Conservation (phyloP, 2,888 invertebrate genomes). For the Nectonema munidae region DNA sequence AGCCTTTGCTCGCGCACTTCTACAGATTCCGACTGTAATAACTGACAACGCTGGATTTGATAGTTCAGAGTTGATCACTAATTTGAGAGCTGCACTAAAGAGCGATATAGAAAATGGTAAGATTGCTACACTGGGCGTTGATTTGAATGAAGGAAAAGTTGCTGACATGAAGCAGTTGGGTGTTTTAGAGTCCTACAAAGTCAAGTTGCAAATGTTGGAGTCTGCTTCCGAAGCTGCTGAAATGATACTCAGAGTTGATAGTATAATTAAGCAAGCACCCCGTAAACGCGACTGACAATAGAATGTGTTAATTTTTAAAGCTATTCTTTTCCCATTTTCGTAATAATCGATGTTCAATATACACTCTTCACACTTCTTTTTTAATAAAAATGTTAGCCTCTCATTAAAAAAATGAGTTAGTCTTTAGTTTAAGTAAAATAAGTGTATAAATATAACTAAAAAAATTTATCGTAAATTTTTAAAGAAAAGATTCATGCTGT, state of each 20-base stretch:
- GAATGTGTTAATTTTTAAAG: conserved; percentile 32
- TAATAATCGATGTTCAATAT: too few species aligned
- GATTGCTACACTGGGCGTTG: too few species aligned
- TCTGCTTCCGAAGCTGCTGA: conserved; percentile 88
- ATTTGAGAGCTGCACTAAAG: conserved; percentile 57
- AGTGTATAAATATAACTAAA: too few species aligned
- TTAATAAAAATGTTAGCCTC: too few species aligned
- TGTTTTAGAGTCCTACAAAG: conserved; percentile 77
- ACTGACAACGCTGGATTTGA: conserved; percentile 97
- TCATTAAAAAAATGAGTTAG: too few species aligned
- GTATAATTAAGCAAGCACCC: conserved; percentile 56
- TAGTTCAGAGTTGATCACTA: conserved; percentile 65
- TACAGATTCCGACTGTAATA: conserved; percentile 50
- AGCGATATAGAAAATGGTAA: too few species aligned
- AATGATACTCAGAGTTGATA: conserved; percentile 88
- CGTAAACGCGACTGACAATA: conserved; percentile 46
- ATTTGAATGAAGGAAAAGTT: conserved; percentile 54
- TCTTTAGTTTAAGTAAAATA: too few species aligned
- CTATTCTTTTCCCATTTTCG: too few species aligned
- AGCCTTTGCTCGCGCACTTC: conserved; percentile 54
- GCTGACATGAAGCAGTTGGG: conserved; percentile 64
- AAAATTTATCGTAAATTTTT: too few species aligned
- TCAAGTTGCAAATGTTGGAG: conserved; percentile 68
- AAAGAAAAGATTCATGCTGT: too few species aligned
- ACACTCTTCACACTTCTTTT: too few species aligned